A percentile compares a stretch with the other conserved stretches of the same genome.
Conservation (phyloP, 1,140 invertebrate genomes). For the Dendroctonus valens region DNA sequence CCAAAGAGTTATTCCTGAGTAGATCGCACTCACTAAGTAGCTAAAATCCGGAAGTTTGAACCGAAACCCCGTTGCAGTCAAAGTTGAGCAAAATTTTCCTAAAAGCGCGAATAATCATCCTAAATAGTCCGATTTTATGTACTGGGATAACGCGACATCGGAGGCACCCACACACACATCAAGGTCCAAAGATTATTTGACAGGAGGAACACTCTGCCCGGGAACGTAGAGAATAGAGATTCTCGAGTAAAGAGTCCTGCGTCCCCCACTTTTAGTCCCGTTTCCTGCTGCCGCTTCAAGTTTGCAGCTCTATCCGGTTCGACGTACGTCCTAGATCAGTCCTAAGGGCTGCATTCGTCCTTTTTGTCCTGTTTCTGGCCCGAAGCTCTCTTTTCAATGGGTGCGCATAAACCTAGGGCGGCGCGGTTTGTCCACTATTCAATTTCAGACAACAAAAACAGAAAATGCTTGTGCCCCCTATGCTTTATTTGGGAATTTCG, state of each 20-base stretch:
- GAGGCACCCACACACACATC: slow-evolving; percentile 1
- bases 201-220: slow-evolving; percentile 29
- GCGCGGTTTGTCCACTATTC: slow-evolving; percentile 28
- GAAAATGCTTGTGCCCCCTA: slow-evolving; percentile 11
- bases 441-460: slow-evolving; percentile 30
- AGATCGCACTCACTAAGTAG: no score
- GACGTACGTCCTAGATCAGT: slow-evolving; percentile 30
- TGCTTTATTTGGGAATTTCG: slow-evolving; percentile 15
- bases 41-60: no score
- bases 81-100: no score
- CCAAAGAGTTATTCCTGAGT: no score
- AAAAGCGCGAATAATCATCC: no score
- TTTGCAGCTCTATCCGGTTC: slow-evolving; percentile 12
- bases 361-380: slow-evolving; percentile 30
- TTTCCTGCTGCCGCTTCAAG: background rate
- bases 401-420: slow-evolving; percentile 14
- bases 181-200: slow-evolving; percentile 32
- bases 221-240: slow-evolving; percentile 27
- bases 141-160: no score
- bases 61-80: no score
- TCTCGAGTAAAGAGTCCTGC: slow-evolving; percentile 6
- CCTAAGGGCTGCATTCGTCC: slow-evolving; percentile 17
- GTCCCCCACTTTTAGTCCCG: slow-evolving; percentile 1
- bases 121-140: no score
- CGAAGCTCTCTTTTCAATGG: slow-evolving; percentile 30